phyloP scores from a whole-genome alignment of 1,140 invertebrate genomes.

The Meloidogyne exigua region DNA sequence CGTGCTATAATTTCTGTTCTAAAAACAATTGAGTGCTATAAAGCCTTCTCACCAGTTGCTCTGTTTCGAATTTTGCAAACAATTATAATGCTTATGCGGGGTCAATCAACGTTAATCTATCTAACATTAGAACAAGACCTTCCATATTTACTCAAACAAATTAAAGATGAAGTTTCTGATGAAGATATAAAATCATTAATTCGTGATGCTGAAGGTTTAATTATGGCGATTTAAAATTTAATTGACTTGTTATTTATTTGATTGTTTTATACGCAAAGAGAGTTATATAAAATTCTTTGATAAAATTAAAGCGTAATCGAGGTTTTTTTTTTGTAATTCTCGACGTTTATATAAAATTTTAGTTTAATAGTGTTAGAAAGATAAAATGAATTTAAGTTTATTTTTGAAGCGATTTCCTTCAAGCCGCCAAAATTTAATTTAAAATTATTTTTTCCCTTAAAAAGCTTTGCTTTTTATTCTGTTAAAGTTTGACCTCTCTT shows the following conservation, averaged over 20 bases:
- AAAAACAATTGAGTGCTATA: slow-evolving; percentile 30
- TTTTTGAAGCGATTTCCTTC: not conserved
- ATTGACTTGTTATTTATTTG: too few species aligned
- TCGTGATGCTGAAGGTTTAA: slow-evolving; percentile 30
- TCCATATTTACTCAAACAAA: slow-evolving; percentile 40
- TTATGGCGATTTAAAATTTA: slow-evolving; percentile 27
- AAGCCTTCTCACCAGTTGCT: slow-evolving; percentile 28
- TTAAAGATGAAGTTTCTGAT: slow-evolving; percentile 35
- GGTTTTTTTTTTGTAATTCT: too few species aligned
- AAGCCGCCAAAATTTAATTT: not conserved
- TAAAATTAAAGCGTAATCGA: too few species aligned
- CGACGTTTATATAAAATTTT: too few species aligned
- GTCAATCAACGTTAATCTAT: slow-evolving; percentile 45
- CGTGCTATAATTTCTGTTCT: slow-evolving; percentile 40
- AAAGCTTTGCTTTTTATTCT: not conserved
- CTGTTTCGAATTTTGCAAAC: slow-evolving; percentile 50
- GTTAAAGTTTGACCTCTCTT: too few species aligned
- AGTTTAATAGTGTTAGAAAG: too few species aligned
- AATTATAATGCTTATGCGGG: slow-evolving; percentile 57
- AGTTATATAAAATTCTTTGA: too few species aligned
- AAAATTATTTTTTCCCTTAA: not conserved
- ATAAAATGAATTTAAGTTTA: too few species aligned
- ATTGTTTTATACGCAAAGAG: too few species aligned
- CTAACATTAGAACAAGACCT: slow-evolving; percentile 22
- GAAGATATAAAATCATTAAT: slow-evolving; percentile 21